Evolutionary conservation across 2,113 vertebrate genomes (phyloP), one percentile per base, ranked within the genome.

Genomic region (Nothoprocta pentlandii): DNA sequence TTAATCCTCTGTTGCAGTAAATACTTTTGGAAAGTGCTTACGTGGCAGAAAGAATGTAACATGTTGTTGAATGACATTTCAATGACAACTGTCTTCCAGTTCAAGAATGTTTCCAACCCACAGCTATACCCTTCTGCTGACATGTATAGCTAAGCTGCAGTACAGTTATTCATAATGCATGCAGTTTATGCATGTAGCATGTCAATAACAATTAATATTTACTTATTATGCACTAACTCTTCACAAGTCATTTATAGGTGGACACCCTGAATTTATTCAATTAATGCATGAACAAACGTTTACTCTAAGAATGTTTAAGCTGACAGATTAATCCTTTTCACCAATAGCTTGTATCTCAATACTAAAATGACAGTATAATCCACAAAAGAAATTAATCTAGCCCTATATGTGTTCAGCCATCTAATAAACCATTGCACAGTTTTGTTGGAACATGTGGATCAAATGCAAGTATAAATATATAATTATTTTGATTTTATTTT

Each of bases 171-270:
- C 59, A 68, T 15, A 6, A 87, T 51, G 59, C 46, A 84, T 21
- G 25, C 14, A 46, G 28, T 58, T 79, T 58, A 81, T 53, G 80
- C 47, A 86, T 89, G 74, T 91, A 94, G 74, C 74, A 76, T 62
- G 58, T 62, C 89, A 80, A 93, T 82, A 96, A 87, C 62, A 92
- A 87, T 76, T 92, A 95, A 81, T 59, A 93, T 82, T 66, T 92
- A 85, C 67, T 85, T 85, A 90, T 62, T 59, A 85, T 76, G 56
- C 80, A 92, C 86, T 93, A 85, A 93, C 91, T 95, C 80, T 79
- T 95, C 94, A 71, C 69, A 92, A 89, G 80, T 81, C 39, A 93
- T 89, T 89, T 93, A 44, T 5, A 41, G 34, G 22, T 36, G 22
- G 34, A 63, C 20, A 63, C n/a, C 30, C 54, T 30, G 17, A 28